These are phyloP conservation scores for Ctena decussata DNA, from an alignment of 2,888 invertebrate genomes.

Conservation along the genomic window DNA sequence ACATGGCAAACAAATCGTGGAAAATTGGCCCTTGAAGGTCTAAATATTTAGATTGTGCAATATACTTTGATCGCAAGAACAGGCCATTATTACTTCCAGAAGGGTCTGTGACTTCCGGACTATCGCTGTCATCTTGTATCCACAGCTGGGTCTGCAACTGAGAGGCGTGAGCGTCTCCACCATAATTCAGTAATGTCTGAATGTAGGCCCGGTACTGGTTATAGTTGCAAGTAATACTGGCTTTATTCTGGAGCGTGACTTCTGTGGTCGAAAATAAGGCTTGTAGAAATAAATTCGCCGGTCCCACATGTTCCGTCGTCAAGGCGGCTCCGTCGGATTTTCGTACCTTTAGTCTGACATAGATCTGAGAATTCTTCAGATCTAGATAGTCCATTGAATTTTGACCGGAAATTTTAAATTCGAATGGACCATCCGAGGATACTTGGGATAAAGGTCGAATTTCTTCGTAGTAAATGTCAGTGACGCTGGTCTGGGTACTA, in stretches of 20 bases:
- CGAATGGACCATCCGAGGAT: slow-evolving; percentile 28
- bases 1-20: too few relatives aligned
- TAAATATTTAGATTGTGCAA: slow-evolving; percentile 22
- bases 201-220: slow-evolving; percentile 53
- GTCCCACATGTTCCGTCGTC: slow-evolving; percentile 43
- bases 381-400: slow-evolving; percentile 55
- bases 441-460: slow-evolving; percentile 45
- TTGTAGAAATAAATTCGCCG: slow-evolving; percentile 52
- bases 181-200: slow-evolving; percentile 45
- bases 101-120: slow-evolving; percentile 38
- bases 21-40: too few relatives aligned
- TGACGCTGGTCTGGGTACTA: slow-evolving; percentile 44
- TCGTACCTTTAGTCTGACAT: too few relatives aligned
- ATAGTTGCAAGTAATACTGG: slow-evolving; percentile 40
- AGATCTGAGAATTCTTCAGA: too few relatives aligned
- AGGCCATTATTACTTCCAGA: slow-evolving; percentile 31
- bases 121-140: slow-evolving; percentile 30
- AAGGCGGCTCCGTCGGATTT: slow-evolving; percentile 34
- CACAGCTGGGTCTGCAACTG: slow-evolving; percentile 41
- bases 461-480: slow-evolving; percentile 49
- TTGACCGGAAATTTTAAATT: too few relatives aligned
- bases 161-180: slow-evolving; percentile 24
- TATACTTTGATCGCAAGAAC: slow-evolving; percentile 26
- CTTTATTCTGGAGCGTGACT: slow-evolving; percentile 54
- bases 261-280: slow-evolving; percentile 50